Base-by-base conservation (phyloP, 53 echinoderm and acorn worm species). In the Echinarachnius parma region DNA sequence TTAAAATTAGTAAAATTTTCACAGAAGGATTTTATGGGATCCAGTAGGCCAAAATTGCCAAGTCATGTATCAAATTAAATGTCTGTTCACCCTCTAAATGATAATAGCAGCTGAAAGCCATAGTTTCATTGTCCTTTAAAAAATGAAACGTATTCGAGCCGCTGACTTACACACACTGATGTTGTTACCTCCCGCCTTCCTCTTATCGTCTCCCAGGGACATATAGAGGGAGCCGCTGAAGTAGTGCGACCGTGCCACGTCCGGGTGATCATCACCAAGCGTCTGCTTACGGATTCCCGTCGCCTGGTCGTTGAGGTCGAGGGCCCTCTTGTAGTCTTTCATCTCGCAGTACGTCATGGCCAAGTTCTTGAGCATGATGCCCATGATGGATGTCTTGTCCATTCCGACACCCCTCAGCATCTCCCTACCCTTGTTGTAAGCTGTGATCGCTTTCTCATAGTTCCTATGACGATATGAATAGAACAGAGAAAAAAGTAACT, bases 341-440 rank as follows among this genome's bases (percentile, higher is more conserved):
- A 89, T 80, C 53, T 89, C 89, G n/a, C 80, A 80, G 84, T 89
- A 76, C 8, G 80, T 84, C 80, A 89, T 85, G 24, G 89, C 89
- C 58, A 77, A 77, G 69, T 69, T 69, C 69, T 69, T 69, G 31
- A 69, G 1, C 69, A 69, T 69, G 23, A 24, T 69, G 33, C 34
- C 69, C 69, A 69, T 69, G 69, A 69, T 69, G 53, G 50, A 53
- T 19, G 52, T 52, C 34, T 33, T 69, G 1, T 53, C 69, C 48
- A 69, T 8, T 11, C 53, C 69, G 9, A 69, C 69, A 11, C 69
- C 50, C 19, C 53, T 33, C 3, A 69, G 53, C 3, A 52, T 31
- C 21, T 31, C 34, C 22, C 34, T 32, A 20, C 69, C 69, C 1
- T 31, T 29, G 33, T 69, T 53, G 53, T 69, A 69, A 19, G 32